Conservation (phyloP, 2,113 vertebrate species). For the Mormoops blainvillei region DNA sequence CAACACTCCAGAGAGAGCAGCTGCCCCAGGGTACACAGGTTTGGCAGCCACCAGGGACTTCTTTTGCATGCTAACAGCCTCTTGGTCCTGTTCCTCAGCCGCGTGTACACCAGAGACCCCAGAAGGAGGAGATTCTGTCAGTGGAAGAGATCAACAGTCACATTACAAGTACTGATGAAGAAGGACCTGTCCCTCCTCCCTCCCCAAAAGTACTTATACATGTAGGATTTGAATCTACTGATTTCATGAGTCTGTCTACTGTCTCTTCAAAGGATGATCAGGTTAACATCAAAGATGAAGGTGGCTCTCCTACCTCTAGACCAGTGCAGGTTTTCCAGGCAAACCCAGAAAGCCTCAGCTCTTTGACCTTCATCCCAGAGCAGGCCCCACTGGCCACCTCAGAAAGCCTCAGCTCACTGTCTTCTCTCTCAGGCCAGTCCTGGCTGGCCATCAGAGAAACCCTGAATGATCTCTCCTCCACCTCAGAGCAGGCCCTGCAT, state of each 20-base stretch:
- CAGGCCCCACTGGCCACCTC: slow-evolving; percentile 50
- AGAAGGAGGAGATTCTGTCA: background rate
- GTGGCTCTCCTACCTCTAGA: background rate
- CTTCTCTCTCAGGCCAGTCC: background rate
- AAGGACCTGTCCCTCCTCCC: background rate
- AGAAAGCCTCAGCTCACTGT: slow-evolving; percentile 51
- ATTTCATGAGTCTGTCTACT: background rate
- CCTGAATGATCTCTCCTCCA: slow-evolving; percentile 3
- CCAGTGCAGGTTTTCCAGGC: background rate
- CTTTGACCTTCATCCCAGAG: background rate
- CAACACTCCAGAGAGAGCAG: background rate
- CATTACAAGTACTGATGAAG: background rate
- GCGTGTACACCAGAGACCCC: background rate
- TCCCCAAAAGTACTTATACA: background rate
- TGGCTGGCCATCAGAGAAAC: background rate
- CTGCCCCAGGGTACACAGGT: background rate
- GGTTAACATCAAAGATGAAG: slow-evolving; percentile 34
- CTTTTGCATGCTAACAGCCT: slow-evolving; percentile 12
- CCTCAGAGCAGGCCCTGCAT: background rate
- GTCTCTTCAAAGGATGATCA: slow-evolving; percentile 17
- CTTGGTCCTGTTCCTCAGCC: slow-evolving; percentile 16
- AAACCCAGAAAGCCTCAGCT: slow-evolving; percentile 46
- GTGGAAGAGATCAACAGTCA: background rate
- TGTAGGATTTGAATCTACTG: background rate
- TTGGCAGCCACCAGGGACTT: background rate